phyloP scores from a whole-genome alignment of 2,888 invertebrate genomes.

The Hyalella azteca region DNA sequence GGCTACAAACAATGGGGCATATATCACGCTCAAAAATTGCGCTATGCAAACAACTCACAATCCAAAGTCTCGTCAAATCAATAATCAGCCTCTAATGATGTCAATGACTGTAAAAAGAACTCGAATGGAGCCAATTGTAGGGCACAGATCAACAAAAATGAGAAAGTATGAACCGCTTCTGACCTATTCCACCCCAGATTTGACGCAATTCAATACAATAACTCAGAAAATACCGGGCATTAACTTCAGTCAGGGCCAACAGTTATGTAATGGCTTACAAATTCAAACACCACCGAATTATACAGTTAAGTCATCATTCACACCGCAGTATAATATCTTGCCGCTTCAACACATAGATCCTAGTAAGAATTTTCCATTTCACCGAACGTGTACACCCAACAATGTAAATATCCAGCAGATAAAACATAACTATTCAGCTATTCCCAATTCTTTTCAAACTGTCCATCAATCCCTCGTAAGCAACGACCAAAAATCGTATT shows the following conservation, averaged over 20 bases:
- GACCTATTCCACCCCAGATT: conserved; percentile 23
- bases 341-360: conserved; percentile 24
- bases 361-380: background rate
- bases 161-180: conserved; percentile 43
- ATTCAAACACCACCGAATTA: background rate
- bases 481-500: background rate
- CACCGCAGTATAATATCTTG: conserved; percentile 13
- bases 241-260: background rate
- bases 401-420: background rate
- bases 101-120: conserved; percentile 56
- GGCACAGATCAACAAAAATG: conserved; percentile 43
- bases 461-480: background rate
- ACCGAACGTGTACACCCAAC: background rate
- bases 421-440: background rate
- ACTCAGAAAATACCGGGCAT: background rate
- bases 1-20: conserved; percentile 55
- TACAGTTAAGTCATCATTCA: background rate
- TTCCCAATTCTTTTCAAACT: background rate
- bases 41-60: conserved; percentile 53
- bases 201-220: conserved; percentile 16
- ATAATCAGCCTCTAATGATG: conserved; percentile 57
- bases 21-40: conserved; percentile 55
- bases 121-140: conserved; percentile 45
- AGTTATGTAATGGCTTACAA: background rate
- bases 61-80: conserved; percentile 42